phyloP scores from a whole-genome alignment of 1,140 invertebrate species.

The Zaprionus gabonicus region DNA sequence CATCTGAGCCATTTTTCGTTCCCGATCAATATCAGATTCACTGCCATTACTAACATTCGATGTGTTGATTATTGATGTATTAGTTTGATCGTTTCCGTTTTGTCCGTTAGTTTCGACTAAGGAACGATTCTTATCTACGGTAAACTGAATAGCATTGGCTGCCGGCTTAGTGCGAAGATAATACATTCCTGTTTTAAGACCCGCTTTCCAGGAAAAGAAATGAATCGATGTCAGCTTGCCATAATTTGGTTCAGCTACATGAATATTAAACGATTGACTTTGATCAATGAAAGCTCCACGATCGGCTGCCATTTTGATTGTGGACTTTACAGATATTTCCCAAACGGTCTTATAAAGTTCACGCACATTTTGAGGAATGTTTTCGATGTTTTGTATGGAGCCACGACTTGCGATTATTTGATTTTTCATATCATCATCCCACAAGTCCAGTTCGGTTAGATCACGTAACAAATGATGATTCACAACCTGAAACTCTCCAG shows the following conservation, averaged over 20 bases:
- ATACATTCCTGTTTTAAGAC: constrained; percentile 99
- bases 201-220: constrained; percentile 98
- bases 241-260: constrained; percentile 97
- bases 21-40: constrained; percentile 81
- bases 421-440: constrained; percentile 99
- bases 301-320: constrained; percentile 99
- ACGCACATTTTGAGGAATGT: constrained; percentile 95
- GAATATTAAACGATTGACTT: constrained; percentile 98
- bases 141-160: constrained; percentile 98
- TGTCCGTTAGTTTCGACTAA: constrained; percentile 28
- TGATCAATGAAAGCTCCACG: constrained; percentile 99
- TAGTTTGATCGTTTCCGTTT: constrained; percentile 21
- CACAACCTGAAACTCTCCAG: constrained; percentile 95
- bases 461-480: constrained; percentile 98
- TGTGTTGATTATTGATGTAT: constrained; percentile 9
- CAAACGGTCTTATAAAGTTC: constrained; percentile 98
- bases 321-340: constrained; percentile 98
- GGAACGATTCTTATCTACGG: constrained; percentile 95
- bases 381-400: constrained; percentile 96
- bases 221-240: constrained; percentile 98
- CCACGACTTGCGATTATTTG: constrained; percentile 95
- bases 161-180: constrained; percentile 98
- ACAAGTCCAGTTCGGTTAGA: constrained; percentile 94
- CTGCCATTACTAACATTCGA: constrained; percentile 6
- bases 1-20: constrained; percentile 90